These are phyloP conservation scores for Brachypodius melanocephalos DNA, from an alignment of 2,113 vertebrate genomes.

Conservation along the genomic window DNA sequence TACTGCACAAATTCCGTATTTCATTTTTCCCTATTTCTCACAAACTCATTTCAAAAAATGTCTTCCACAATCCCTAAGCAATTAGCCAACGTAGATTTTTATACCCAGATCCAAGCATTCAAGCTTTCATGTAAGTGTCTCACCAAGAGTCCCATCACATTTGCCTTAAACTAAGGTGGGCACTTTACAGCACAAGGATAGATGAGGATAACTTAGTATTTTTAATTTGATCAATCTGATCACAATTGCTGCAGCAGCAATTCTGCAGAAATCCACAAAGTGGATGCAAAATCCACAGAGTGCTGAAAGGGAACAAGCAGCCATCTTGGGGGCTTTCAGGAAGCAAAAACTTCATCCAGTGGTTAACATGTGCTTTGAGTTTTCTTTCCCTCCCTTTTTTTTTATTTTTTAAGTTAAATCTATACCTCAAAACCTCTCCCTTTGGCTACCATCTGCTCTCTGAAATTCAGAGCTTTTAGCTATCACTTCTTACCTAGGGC, in stretches of 20 bases:
- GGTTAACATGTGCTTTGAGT: background rate
- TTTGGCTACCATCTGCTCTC: background rate
- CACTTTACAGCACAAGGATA: background rate
- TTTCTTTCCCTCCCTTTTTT: rapidly evolving
- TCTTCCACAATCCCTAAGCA: background rate
- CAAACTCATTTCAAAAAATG: background rate
- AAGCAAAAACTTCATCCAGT: background rate
- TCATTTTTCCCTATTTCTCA: background rate
- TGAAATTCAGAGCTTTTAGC: background rate
- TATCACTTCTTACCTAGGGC: background rate
- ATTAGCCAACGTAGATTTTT: background rate
- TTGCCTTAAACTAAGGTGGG: background rate
- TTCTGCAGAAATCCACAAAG: background rate
- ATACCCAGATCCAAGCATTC: background rate
- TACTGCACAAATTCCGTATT: background rate
- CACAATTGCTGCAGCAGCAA: background rate
- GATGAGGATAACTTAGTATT: background rate
- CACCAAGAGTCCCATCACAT: background rate
- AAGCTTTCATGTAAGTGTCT: background rate
- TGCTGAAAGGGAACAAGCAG: background rate
- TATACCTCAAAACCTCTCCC: background rate
- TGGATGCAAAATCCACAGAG: background rate
- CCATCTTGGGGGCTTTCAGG: background rate
- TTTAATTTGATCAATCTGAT: background rate
- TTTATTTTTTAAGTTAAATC: background rate